Base-by-base conservation (phyloP, 2,888 invertebrate species). In the Lucinisca nassula region DNA sequence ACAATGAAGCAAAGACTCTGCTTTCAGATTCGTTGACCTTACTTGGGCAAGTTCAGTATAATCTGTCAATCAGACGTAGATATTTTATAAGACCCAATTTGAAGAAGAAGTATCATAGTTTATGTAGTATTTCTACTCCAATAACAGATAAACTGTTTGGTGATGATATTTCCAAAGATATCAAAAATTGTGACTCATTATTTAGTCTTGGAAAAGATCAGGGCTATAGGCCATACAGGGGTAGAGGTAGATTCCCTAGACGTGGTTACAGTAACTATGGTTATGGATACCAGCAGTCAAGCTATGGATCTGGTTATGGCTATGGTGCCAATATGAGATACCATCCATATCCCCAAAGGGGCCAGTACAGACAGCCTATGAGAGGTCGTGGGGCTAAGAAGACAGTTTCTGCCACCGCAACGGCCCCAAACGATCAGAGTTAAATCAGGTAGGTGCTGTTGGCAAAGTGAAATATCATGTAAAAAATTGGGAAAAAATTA, bases 121-220 rank as follows among this genome's bases (percentile, higher is more conserved):
- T 77, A 35, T 73, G 78, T 27, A 49, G 79, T n/a, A 40, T 67
- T 27, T n/a, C 38, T 38, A 81, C 35, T n/a, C 75, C 61, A 17
- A 67, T 75, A 0, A 49, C 81, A 0, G 40, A 24, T 1, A 74
- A 73, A 17, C 49, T 80, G 32, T 85, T 81, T 85, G 80, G 81
- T 1, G 85, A 85, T 49, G 77, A 85, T 61, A 51, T 85, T n/a
- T 21, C 76, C 0, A 85, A 85, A 45, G 80, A 85, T 32, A 72
- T 80, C 10, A 84, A 79, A 70, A 79, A 70, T 24, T 80, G 80
- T 80, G 76, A 80, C 0, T 30, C 80, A 21, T 17, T 10, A 6
- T 21, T 49, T 21, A 58, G n/a, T 49, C 21, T 79, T 45, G 84
- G 67, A 0, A 79, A 79, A 27, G 78, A 78, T 10, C n/a, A 17